Conservation (phyloP, 2,888 invertebrate genomes). For the Ceriagrion tenellum region DNA sequence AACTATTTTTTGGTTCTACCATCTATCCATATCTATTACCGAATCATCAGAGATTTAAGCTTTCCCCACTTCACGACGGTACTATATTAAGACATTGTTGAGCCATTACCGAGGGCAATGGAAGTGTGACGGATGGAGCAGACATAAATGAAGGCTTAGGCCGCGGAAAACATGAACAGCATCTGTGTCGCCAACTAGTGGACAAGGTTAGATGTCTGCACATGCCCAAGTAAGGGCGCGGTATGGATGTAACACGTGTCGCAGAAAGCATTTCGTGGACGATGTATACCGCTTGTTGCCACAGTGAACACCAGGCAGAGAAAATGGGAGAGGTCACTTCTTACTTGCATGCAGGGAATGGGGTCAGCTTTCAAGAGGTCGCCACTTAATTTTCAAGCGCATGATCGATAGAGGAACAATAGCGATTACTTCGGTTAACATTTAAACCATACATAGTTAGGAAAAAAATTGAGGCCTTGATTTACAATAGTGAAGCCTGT, state of each 20-base stretch:
- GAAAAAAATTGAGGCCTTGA: too few species aligned
- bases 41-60: neutral
- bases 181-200: neutral
- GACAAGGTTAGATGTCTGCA: neutral
- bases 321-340: neutral
- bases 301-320: neutral
- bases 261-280: neutral
- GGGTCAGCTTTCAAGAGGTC: neutral
- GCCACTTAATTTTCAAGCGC: too few species aligned
- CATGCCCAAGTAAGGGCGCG: neutral
- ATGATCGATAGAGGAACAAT: too few species aligned
- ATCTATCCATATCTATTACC: too few species aligned
- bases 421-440: too few species aligned
- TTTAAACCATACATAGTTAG: too few species aligned
- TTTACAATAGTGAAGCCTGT: too few species aligned
- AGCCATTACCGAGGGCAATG: neutral
- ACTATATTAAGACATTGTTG: neutral
- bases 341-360: neutral
- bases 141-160: neutral
- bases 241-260: neutral
- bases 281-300: neutral
- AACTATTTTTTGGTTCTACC: too few species aligned
- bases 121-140: neutral
- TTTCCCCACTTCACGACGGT: neutral
- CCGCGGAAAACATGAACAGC: neutral